A percentile compares a stretch with the other conserved stretches of the same genome.
These are phyloP conservation scores for Yponomeuta cagnagella DNA, from an alignment of 2,888 invertebrate genomes.

Conservation along the genomic window DNA sequence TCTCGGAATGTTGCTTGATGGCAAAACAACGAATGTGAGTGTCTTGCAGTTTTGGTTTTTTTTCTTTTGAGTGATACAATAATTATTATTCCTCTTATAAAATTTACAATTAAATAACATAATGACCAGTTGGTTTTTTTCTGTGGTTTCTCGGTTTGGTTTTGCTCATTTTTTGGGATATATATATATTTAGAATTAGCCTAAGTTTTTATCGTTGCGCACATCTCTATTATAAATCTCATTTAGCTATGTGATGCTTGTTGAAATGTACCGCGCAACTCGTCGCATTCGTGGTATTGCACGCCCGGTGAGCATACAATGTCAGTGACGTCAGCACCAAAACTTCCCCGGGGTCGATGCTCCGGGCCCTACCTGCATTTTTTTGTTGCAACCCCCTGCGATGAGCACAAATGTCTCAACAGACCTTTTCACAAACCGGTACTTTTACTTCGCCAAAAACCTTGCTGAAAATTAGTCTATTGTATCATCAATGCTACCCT, in stretches of 20 bases:
- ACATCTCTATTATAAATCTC: no score
- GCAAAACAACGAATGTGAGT: constrained; percentile 45
- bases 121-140: no score
- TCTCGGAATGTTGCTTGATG: constrained; percentile 35
- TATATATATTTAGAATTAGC: no score
- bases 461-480: neutral
- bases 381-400: constrained; percentile 58
- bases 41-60: constrained; percentile 20
- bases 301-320: constrained; percentile 25
- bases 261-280: neutral
- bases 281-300: constrained; percentile 39
- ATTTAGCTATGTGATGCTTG: no score
- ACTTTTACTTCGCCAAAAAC: constrained; percentile 8
- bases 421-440: constrained; percentile 9
- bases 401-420: constrained; percentile 36
- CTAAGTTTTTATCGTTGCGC: no score
- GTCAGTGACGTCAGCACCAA: constrained; percentile 55
- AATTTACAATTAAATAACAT: no score
- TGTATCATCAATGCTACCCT: neutral
- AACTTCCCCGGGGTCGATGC: constrained; percentile 61
- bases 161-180: no score
- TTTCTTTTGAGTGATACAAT: neutral
- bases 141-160: no score
- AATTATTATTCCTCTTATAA: no score
- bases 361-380: constrained; percentile 70